phyloP scores from a whole-genome alignment of 2,888 invertebrate genomes.

The Teleogryllus oceanicus region DNA sequence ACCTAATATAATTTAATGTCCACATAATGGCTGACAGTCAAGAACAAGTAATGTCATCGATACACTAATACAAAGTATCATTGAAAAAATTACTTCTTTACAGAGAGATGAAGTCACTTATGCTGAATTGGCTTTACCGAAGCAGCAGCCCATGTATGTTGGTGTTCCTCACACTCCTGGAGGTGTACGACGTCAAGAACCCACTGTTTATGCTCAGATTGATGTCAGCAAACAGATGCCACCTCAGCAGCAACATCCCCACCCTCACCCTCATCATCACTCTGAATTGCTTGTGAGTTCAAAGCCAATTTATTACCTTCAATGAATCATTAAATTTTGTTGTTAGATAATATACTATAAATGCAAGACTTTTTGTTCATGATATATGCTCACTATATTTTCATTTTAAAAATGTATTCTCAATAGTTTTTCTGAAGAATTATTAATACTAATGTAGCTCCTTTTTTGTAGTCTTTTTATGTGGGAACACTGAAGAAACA shows the following conservation, averaged over 20 bases:
- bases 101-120: slow-evolving; percentile 56
- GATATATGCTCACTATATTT: slow-evolving; percentile 12
- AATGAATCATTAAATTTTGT: no score
- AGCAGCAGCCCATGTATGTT: slow-evolving; percentile 41
- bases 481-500: no score
- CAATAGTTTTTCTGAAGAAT: no score
- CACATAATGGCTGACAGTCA: background rate
- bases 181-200: slow-evolving; percentile 49
- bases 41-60: background rate
- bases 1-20: no score
- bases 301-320: no score
- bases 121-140: slow-evolving; percentile 53
- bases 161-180: slow-evolving; percentile 43
- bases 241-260: background rate
- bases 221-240: slow-evolving; percentile 47
- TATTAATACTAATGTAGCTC: no score
- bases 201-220: slow-evolving; percentile 57
- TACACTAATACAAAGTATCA: background rate
- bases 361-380: background rate
- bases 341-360: background rate
- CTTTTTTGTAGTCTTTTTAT: no score
- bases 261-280: background rate
- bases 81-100: slow-evolving; percentile 29
- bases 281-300: background rate
- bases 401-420: background rate